Evolutionary conservation across 2,113 vertebrate genomes (phyloP).

Genomic region (Pygoscelis adeliae): DNA sequence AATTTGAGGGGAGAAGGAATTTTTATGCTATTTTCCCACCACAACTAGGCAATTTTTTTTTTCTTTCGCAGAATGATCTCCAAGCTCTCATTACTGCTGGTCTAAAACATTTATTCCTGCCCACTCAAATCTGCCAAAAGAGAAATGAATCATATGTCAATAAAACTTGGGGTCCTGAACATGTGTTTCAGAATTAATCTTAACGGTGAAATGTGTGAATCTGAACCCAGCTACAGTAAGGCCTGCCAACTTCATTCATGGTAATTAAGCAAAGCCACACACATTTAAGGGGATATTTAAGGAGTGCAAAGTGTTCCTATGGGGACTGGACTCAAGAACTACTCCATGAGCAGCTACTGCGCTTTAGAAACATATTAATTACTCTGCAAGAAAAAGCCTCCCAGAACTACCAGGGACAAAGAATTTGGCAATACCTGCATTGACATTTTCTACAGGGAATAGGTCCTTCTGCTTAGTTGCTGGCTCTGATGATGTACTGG

Average conservation of each 20-base stretch:
- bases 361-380: background rate
- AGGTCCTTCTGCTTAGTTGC: background rate
- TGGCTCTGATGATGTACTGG: background rate
- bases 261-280: conserved; percentile 41
- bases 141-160: conserved; percentile 68
- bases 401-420: background rate
- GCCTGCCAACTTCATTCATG: conserved; percentile 50
- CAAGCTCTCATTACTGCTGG: conserved; percentile 48
- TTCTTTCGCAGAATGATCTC: background rate
- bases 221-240: background rate
- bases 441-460: background rate
- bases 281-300: conserved; percentile 20
- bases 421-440: conserved; percentile 9
- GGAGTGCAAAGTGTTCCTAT: conserved; percentile 21
- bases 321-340: conserved; percentile 17
- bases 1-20: background rate
- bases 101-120: conserved; percentile 47
- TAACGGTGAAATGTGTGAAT: accelerated
- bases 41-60: background rate
- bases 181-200: conserved; percentile 26
- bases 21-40: background rate
- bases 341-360: background rate
- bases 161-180: conserved; percentile 43
- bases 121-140: conserved; percentile 52
- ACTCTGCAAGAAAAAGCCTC: background rate